These are phyloP conservation scores for Rhinolophus sinicus DNA, from an alignment of 2,113 vertebrate species.

Conservation along the genomic window DNA sequence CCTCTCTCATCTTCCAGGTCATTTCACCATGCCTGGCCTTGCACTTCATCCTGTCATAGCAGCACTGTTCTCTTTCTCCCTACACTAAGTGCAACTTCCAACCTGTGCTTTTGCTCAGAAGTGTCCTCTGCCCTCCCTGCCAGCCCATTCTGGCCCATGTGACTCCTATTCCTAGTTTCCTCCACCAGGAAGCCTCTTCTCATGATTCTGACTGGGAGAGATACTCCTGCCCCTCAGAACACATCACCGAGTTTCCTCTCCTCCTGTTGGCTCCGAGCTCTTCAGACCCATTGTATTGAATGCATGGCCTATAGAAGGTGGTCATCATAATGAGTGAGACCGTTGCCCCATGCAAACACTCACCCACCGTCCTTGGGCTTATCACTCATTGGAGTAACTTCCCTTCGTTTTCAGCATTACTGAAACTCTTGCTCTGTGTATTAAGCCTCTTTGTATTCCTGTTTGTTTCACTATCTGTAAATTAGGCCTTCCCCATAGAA, in stretches of 20 bases:
- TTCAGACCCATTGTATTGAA: background rate
- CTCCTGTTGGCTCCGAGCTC: background rate
- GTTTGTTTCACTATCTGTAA: background rate
- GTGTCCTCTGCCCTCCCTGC: background rate
- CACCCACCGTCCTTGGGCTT: background rate
- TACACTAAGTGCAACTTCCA: background rate
- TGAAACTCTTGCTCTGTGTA: background rate
- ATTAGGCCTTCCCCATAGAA: background rate
- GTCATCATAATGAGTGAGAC: background rate
- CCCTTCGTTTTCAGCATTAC: background rate
- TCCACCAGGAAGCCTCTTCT: background rate
- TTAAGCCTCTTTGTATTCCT: background rate
- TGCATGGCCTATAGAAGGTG: background rate
- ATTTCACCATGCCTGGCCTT: background rate
- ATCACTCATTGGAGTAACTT: background rate
- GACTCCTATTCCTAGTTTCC: background rate
- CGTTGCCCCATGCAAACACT: background rate
- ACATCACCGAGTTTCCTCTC: background rate
- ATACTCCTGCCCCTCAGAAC: background rate
- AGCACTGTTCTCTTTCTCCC: background rate
- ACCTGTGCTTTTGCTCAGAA: background rate
- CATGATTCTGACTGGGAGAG: background rate
- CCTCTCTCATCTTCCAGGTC: background rate
- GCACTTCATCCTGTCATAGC: background rate
- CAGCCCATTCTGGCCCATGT: background rate